phyloP scores from a whole-genome alignment of 1,140 invertebrate species.

The Pentalonia nigronervosa region DNA sequence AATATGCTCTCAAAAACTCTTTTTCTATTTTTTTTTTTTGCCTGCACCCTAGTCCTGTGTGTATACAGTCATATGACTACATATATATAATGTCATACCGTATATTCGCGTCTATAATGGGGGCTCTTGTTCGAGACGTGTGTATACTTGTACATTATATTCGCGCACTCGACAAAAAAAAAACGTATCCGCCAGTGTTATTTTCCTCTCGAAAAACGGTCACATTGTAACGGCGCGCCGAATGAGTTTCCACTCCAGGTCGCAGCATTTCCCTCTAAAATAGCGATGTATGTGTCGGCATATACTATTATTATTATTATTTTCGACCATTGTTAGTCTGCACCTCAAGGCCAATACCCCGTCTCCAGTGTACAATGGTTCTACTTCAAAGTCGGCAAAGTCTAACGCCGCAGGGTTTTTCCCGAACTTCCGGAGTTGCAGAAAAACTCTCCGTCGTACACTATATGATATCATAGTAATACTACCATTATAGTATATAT shows the following conservation, averaged over 20 bases:
- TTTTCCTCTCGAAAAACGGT: constrained; percentile 32
- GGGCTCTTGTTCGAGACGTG: constrained; percentile 24
- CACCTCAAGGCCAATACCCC: constrained; percentile 24
- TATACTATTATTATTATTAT: neutral
- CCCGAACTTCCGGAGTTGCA: neutral
- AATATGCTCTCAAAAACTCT: constrained; percentile 3
- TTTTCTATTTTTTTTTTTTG: neutral
- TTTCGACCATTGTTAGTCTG: constrained; percentile 25
- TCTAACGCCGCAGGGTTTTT: neutral
- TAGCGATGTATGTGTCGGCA: neutral
- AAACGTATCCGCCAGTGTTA: constrained; percentile 5
- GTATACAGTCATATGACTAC: too few relatives aligned
- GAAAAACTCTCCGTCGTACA: neutral
- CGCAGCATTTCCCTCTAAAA: neutral
- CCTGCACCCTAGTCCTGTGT: neutral
- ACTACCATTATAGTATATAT: neutral
- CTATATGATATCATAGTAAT: neutral
- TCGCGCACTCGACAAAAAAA: neutral
- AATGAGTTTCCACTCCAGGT: constrained; percentile 16
- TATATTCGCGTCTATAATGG: neutral
- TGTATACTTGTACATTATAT: neutral
- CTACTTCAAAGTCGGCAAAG: neutral
- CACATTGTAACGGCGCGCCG: constrained; percentile 1
- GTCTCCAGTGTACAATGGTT: constrained; percentile 1
- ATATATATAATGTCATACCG: neutral